Base-by-base conservation (phyloP, 1,140 invertebrate genomes). In the Neotoxoptera formosana region DNA sequence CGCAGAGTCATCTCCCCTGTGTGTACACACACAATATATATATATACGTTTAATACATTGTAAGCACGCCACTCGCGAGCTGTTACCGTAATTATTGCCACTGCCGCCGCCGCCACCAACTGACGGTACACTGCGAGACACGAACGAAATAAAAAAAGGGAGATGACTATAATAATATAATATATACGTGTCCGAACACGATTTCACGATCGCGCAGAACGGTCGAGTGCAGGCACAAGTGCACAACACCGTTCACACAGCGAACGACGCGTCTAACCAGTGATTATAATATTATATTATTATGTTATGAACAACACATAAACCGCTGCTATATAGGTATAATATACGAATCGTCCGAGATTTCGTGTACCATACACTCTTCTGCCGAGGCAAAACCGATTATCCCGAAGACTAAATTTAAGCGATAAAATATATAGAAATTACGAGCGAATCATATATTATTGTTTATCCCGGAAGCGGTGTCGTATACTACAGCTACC, bases 21-120 rank as follows among this genome's bases (percentile, higher is more conserved):
- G 41, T 36, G 17, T 83, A 41, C 21, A 83, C 81, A 41, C n/a
- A n/a, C n/a, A n/a, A n/a, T n/a, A n/a, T n/a, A n/a, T n/a, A n/a
- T n/a, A 36, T 23, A 67, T 51, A 21, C 14, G 23, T 9, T 41
- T 84, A 84, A 11, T 21, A 41, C 25, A 53, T 89, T 23, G 23
- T 76, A 48, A 76, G 17, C 90, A 47, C 48, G 47, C 23, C 25
- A 17, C 47, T 34, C 20, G 30, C 45, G 2, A 91, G 30, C 41
- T 67, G 90, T 91, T 47, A 91, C 30, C 41, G 60, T 91, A 56
- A 89, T 47, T 90, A 89, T 91, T 90, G 41, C n/a, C n/a, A 48
- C 17, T 48, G 51, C 51, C 51, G 36, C 30, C 25, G 41, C 21
- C 60, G 41, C 17, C n/a, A 76, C 20, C 7, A 36, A 7, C 30